phyloP scores from a whole-genome alignment of 2,888 invertebrate species.

The Synanthedon formicaeformis region DNA sequence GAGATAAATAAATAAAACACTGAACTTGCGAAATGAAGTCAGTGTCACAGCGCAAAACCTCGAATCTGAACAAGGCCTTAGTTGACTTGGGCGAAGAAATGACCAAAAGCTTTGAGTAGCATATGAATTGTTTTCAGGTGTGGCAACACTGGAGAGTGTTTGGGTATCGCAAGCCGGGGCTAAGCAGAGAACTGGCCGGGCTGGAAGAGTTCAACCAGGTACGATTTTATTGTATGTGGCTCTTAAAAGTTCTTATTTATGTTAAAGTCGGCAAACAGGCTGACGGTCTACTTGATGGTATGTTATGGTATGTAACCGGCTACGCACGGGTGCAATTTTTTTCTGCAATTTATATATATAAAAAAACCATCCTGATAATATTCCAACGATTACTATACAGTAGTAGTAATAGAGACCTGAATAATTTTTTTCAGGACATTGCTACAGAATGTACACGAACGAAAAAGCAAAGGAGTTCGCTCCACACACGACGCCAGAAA shows the following conservation, averaged over 20 bases:
- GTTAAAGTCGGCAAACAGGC: background rate
- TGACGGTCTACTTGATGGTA: background rate
- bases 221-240: background rate
- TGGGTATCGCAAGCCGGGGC: constrained; percentile 76
- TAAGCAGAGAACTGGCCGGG: constrained; percentile 75
- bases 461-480: constrained; percentile 59
- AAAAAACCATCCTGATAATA: too few relatives aligned
- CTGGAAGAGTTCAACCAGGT: constrained; percentile 76
- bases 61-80: too few relatives aligned
- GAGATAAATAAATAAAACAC: too few relatives aligned
- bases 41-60: too few relatives aligned
- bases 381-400: background rate
- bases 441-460: constrained; percentile 62
- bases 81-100: background rate
- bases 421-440: constrained; percentile 59
- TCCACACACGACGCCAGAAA: constrained; percentile 72
- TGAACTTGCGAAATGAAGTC: too few relatives aligned
- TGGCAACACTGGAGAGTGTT: constrained; percentile 62
- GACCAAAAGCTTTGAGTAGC: background rate
- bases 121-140: constrained; percentile 25
- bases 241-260: background rate
- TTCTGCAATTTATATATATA: too few relatives aligned
- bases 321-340: too few relatives aligned
- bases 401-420: too few relatives aligned
- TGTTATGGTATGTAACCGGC: background rate